A percentile compares a stretch with the other conserved stretches of the same genome.
Conservation (phyloP, 1,140 invertebrate genomes). For the Samia ricini region DNA sequence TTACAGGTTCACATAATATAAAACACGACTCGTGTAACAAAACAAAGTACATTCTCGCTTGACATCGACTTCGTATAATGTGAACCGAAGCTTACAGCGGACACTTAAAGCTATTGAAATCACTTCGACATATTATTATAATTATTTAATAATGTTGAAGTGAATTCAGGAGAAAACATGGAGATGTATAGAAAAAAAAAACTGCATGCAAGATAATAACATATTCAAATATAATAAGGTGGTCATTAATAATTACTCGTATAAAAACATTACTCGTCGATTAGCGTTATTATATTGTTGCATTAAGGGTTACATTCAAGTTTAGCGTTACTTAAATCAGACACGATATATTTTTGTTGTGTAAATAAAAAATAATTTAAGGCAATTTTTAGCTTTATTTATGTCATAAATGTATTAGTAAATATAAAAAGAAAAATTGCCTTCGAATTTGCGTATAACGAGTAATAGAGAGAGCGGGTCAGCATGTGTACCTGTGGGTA, state of each 20-base stretch:
- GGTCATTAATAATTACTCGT: conserved; percentile 16
- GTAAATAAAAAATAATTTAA: neutral
- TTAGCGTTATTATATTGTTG: conserved; percentile 18
- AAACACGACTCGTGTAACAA: conserved; percentile 21
- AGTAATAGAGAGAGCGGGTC: neutral
- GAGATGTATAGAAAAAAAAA: conserved; percentile 51
- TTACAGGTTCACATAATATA: conserved; percentile 40
- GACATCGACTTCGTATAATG: conserved; percentile 34
- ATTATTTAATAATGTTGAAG: conserved; percentile 21
- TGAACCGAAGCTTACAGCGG: conserved; percentile 56
- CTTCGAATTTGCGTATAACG: neutral
- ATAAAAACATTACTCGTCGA: conserved; percentile 32
- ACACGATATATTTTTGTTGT: neutral
- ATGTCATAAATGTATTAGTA: neutral
- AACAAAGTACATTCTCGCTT: conserved; percentile 3
- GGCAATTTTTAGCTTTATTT: neutral
- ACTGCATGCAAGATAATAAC: conserved; percentile 66
- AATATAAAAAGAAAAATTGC: neutral
- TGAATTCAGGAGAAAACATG: conserved; percentile 45
- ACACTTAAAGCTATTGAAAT: conserved; percentile 64
- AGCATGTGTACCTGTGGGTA: conserved; percentile 75
- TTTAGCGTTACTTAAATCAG: conserved; percentile 3
- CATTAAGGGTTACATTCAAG: conserved; percentile 20
- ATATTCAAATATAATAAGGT: conserved; percentile 19
- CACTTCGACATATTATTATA: conserved; percentile 25